Evolutionary conservation across 2,888 invertebrate species (phyloP).

Genomic region (Ophioninae sp.): DNA sequence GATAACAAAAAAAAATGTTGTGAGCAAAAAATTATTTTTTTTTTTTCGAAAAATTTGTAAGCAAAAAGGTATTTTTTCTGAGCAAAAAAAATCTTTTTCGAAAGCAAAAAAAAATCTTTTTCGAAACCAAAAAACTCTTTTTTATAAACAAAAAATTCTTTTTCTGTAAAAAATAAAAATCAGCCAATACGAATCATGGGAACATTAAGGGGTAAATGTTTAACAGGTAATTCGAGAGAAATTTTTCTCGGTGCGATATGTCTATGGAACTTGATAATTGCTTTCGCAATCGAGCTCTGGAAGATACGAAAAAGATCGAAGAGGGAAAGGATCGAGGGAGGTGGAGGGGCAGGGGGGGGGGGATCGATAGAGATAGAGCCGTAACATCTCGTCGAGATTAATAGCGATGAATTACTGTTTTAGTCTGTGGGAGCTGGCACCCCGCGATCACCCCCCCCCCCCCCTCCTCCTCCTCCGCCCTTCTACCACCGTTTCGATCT

Average conservation of each 20-base stretch:
- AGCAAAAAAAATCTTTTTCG: no score
- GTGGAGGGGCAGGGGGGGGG: background rate
- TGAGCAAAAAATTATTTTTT: no score
- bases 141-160: no score
- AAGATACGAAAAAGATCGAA: background rate
- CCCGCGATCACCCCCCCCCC: background rate
- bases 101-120: no score
- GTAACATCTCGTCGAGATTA: constrained; percentile 63
- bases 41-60: no score
- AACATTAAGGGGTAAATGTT: no score
- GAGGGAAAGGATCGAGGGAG: background rate
- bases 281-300: constrained; percentile 43
- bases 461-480: no score
- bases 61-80: no score
- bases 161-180: no score
- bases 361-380: constrained; percentile 4
- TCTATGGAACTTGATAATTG: constrained; percentile 62
- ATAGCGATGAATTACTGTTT: constrained; percentile 67
- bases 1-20: no score
- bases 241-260: constrained; percentile 55
- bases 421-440: constrained; percentile 33
- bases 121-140: no score
- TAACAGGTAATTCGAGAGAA: constrained; percentile 38
- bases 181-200: no score
- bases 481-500: background rate